These are phyloP conservation scores for Halocynthia roretzi DNA, from an alignment of 23 tunicate genomes.

Conservation along the genomic window DNA sequence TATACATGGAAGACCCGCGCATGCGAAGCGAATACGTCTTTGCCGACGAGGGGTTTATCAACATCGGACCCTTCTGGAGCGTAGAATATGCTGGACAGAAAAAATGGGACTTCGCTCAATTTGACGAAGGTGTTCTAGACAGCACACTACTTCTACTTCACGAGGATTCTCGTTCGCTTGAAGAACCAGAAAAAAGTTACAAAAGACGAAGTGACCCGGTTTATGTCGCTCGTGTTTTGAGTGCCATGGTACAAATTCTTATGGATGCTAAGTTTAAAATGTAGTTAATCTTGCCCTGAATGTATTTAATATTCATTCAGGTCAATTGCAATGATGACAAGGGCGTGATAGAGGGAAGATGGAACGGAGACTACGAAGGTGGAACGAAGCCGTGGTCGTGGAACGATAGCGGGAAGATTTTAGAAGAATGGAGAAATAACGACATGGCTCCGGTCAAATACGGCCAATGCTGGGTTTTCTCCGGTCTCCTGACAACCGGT, in stretches of 20 bases:
- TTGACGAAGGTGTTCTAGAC: conserved; percentile 81
- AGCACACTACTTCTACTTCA: conserved; percentile 57
- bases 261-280: background rate
- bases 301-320: conserved; percentile 8
- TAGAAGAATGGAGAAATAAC: conserved; percentile 37
- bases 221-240: conserved; percentile 71
- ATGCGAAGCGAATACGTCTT: conserved; percentile 74
- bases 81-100: conserved; percentile 14
- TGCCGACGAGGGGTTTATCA: conserved; percentile 48
- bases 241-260: conserved; percentile 63
- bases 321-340: conserved; percentile 70
- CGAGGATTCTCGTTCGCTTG: conserved; percentile 36
- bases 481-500: conserved; percentile 85
- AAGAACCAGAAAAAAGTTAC: conserved; percentile 44
- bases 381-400: conserved; percentile 61
- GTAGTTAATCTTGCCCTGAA: too few relatives aligned
- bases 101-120: conserved; percentile 90
- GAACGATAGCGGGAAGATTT: conserved; percentile 57
- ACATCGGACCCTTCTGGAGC: conserved; percentile 28
- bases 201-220: conserved; percentile 59
- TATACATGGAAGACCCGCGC: conserved; percentile 55
- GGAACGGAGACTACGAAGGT: conserved; percentile 56
- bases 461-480: conserved; percentile 95
- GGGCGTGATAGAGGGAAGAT: conserved; percentile 53
- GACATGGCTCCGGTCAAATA: conserved; percentile 51